Evolutionary conservation across 2,888 invertebrate genomes (phyloP).

Genomic region (Mantis religiosa): DNA sequence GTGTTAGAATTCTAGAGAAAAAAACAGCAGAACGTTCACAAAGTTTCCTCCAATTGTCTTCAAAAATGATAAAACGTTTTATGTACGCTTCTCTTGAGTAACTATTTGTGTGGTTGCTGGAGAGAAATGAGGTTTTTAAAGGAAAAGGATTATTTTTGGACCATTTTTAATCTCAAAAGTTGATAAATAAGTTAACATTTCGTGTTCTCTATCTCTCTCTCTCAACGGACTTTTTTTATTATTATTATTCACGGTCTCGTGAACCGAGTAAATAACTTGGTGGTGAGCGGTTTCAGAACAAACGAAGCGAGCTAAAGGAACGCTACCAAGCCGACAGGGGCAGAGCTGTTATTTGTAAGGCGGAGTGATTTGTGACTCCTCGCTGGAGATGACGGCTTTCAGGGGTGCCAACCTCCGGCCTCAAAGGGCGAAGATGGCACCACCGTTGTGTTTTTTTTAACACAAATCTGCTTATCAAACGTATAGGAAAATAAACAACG

Average conservation of each 20-base stretch:
- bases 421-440: not conserved
- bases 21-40: not conserved
- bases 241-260: slow-evolving; percentile 8
- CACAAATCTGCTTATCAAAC: too few species aligned
- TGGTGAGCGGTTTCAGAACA: slow-evolving; percentile 8
- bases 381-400: not conserved
- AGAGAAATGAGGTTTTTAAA: not conserved
- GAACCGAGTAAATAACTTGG: slow-evolving; percentile 13
- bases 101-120: not conserved
- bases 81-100: not conserved
- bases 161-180: not conserved
- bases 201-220: not conserved
- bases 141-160: not conserved
- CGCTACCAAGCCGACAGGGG: not conserved
- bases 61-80: not conserved
- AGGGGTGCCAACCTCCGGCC: not conserved
- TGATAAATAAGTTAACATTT: not conserved
- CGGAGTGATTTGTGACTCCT: slow-evolving; percentile 14
- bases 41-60: not conserved
- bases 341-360: slow-evolving; percentile 13
- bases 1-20: too few species aligned
- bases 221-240: not conserved
- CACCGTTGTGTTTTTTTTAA: not conserved
- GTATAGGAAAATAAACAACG: too few species aligned
- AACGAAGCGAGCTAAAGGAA: slow-evolving; percentile 10